A percentile compares a stretch with the other conserved stretches of the same genome.
Conservation (phyloP, 1,140 invertebrate species). For the Bombus terrestris region DNA sequence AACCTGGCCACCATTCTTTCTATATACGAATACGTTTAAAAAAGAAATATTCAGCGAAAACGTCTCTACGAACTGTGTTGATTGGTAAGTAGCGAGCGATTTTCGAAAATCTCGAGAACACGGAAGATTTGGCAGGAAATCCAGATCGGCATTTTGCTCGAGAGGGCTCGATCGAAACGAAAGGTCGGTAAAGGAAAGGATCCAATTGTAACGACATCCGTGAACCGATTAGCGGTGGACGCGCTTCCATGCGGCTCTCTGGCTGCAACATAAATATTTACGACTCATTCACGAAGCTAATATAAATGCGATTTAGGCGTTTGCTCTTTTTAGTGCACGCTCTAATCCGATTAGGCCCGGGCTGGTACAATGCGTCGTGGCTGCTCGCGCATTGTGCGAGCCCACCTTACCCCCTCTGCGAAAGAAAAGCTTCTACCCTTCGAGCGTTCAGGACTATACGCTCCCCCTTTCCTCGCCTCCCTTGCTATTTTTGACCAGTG, state of each 20-base stretch:
- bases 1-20: background rate
- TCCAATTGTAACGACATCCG: conserved; percentile 77
- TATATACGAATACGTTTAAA: too few relatives aligned
- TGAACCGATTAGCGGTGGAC: conserved; percentile 78
- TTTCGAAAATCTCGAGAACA: background rate
- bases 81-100: background rate
- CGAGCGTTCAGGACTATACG: conserved; percentile 39
- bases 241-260: conserved; percentile 70
- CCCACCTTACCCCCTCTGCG: conserved; percentile 49
- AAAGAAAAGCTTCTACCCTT: conserved; percentile 58
- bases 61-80: too few relatives aligned
- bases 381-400: conserved; percentile 64
- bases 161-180: background rate
- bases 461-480: conserved; percentile 1
- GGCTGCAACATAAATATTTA: conserved; percentile 81
- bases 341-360: conserved; percentile 78
- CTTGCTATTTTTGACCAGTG: conserved; percentile 67
- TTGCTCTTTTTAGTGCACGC: conserved; percentile 82
- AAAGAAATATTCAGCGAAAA: too few relatives aligned
- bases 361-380: conserved; percentile 64
- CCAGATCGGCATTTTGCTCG: background rate
- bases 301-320: conserved; percentile 83
- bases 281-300: conserved; percentile 82
- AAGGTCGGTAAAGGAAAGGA: conserved; percentile 54
- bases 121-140: background rate